phyloP scores from a whole-genome alignment of 2,113 vertebrate genomes.

The Neotoma lepida region DNA sequence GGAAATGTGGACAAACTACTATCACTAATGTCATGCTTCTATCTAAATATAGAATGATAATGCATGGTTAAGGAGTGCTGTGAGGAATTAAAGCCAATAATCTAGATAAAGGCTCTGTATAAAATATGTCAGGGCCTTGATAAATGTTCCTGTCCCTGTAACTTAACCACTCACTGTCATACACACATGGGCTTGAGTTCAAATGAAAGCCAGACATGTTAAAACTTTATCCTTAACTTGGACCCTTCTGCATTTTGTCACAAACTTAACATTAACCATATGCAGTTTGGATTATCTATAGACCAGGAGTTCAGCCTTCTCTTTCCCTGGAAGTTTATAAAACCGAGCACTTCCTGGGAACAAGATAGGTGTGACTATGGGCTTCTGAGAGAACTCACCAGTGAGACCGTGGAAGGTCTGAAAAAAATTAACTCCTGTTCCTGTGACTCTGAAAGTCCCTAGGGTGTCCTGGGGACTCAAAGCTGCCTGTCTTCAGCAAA shows the following conservation, averaged over 20 bases:
- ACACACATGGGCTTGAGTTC: neutral
- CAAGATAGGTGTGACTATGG: neutral
- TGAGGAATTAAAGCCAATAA: slow-evolving; percentile 14
- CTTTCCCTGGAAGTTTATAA: slow-evolving; percentile 65
- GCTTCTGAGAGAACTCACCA: neutral
- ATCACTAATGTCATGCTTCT: neutral
- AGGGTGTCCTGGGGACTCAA: neutral
- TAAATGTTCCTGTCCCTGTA: neutral
- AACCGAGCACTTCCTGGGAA: slow-evolving; percentile 40
- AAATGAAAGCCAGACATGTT: slow-evolving; percentile 63
- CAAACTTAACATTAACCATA: slow-evolving; percentile 63
- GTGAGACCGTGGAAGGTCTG: neutral
- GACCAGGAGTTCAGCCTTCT: neutral
- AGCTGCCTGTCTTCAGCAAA: neutral
- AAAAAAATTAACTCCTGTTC: neutral
- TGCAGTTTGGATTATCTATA: slow-evolving; percentile 23
- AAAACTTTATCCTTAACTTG: slow-evolving; percentile 55
- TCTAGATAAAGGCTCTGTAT: neutral
- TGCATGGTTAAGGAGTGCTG: neutral
- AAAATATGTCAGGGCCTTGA: neutral
- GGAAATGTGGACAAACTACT: neutral
- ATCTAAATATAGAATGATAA: slow-evolving; percentile 3
- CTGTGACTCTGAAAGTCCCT: neutral
- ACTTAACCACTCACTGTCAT: neutral
- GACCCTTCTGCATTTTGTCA: slow-evolving; percentile 72